These are phyloP conservation scores for Anguilla anguilla DNA, from an alignment of 2,797 vertebrate genomes.

Conservation along the genomic window DNA sequence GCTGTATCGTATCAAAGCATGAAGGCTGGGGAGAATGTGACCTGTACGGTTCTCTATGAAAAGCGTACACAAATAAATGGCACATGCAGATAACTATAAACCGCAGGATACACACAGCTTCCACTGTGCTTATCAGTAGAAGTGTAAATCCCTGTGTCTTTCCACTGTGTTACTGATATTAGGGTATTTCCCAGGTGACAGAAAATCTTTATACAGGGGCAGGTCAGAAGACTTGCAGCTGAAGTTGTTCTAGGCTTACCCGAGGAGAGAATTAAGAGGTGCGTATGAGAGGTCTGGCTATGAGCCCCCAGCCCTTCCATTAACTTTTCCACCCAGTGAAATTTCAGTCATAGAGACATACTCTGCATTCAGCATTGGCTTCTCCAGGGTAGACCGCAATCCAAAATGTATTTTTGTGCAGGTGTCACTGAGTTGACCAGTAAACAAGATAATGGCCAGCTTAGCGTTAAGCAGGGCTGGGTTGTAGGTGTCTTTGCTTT, in stretches of 20 bases:
- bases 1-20: not conserved
- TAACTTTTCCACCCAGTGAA: not conserved
- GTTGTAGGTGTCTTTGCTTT: not conserved
- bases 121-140: not conserved
- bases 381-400: not conserved
- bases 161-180: not conserved
- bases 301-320: not conserved
- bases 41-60: not conserved
- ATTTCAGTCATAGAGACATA: not conserved
- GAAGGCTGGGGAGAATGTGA: not conserved
- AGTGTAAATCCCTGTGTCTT: conserved; percentile 6
- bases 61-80: not conserved
- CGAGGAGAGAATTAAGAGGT: not conserved
- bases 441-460: not conserved
- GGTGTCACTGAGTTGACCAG: not conserved
- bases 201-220: too few relatives aligned
- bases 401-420: not conserved
- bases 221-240: not conserved
- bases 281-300: too few relatives aligned
- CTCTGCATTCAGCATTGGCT: not conserved
- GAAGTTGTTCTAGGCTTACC: not conserved
- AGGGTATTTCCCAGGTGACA: not conserved
- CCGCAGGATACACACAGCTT: not conserved
- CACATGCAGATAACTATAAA: not conserved
- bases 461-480: not conserved